Percentiles rank a stretch among this genome's conserved stretches.
These are phyloP conservation scores for Rhysida immarginata DNA, from an alignment of 1,140 invertebrate genomes.

Conservation along the genomic window DNA sequence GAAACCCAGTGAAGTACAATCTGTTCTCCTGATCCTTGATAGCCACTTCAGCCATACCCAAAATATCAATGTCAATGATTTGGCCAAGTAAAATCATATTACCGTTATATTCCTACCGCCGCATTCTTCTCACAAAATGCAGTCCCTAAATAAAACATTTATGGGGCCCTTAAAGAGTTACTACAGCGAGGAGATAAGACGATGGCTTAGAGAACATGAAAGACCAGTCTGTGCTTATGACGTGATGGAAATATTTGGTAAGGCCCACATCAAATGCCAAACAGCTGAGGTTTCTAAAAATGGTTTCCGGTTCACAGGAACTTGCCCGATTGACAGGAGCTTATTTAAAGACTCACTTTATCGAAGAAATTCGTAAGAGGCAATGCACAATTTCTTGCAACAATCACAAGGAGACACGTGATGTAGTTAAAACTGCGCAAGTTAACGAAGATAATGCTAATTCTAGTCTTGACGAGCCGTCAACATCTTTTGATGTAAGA, in stretches of 20 bases:
- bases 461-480: no score
- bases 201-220: background rate
- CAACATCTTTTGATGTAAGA: no score
- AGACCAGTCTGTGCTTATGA: background rate
- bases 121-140: background rate
- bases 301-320: background rate
- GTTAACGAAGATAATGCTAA: no score
- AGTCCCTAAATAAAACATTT: background rate
- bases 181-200: background rate
- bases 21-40: background rate
- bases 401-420: no score
- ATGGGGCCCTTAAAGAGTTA: background rate
- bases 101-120: background rate
- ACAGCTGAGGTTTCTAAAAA: background rate
- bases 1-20: background rate
- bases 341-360: no score
- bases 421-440: no score
- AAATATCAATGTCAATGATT: background rate
- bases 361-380: no score
- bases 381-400: no score
- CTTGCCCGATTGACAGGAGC: no score
- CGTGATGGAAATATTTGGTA: background rate
- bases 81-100: background rate
- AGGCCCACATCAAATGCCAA: background rate
- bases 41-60: background rate